These are phyloP conservation scores for Mythimna lalbum DNA, from an alignment of 2,888 invertebrate genomes.

Conservation along the genomic window DNA sequence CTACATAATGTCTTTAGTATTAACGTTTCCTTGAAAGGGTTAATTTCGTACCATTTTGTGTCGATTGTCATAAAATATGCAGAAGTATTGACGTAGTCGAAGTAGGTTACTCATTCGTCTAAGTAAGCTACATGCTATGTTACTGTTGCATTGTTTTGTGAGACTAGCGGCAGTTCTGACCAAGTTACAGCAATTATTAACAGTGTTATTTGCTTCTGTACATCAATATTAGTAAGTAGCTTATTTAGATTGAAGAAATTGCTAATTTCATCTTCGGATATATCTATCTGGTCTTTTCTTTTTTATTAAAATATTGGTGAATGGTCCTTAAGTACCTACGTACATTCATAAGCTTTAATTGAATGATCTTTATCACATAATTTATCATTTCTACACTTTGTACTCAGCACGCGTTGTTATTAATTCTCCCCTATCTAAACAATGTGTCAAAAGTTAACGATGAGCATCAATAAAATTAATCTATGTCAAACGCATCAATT, in stretches of 20 bases:
- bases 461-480: slow-evolving; percentile 51
- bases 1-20: not conserved
- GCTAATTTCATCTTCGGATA: not conserved
- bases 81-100: slow-evolving; percentile 27
- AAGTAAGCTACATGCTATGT: not conserved
- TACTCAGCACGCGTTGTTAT: slow-evolving; percentile 27
- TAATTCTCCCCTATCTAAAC: slow-evolving; percentile 41
- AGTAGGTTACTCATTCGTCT: not conserved
- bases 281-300: not conserved
- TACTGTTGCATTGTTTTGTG: slow-evolving; percentile 1
- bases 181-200: not conserved
- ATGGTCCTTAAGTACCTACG: slow-evolving; percentile 9
- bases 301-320: slow-evolving; percentile 4
- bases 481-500: slow-evolving; percentile 54
- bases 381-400: slow-evolving; percentile 39
- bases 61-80: slow-evolving; percentile 25
- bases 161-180: not conserved
- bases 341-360: slow-evolving; percentile 21
- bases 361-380: slow-evolving; percentile 30
- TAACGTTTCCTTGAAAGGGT: slow-evolving; percentile 2
- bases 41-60: not conserved
- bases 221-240: not conserved
- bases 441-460: slow-evolving; percentile 42
- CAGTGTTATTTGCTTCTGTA: not conserved
- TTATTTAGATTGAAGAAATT: not conserved